Evolutionary conservation across 2,888 invertebrate genomes (phyloP), one percentile per base, ranked within the genome.

Genomic region (Heliconius sara): DNA sequence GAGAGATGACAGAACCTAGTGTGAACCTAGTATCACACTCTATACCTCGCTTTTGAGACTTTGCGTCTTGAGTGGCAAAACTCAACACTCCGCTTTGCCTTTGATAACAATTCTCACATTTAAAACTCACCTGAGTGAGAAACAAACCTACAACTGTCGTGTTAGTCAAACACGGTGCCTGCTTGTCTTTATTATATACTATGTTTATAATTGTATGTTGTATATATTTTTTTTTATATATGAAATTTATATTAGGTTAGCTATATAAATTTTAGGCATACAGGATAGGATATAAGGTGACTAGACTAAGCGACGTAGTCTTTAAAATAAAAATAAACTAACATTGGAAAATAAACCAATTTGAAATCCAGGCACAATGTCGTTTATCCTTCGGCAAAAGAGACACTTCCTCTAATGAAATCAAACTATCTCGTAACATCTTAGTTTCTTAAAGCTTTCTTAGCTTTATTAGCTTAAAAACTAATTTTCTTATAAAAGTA

Each of bases 281-380:
- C 3, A 52, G 52, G 6, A 19, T 52, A 52, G 52, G 7, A 7
- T 19, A 52, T 19, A 52, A 52, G n/a, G 63, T 63, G 12, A n/a
- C n/a, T 60, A 67, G 34, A 34, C 22, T 19, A 22, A 67, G 34
- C 12, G 3, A 22, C 12, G 12, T 12, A 43, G 16, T 13, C 43
- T 70, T 43, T 25, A 70, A 47, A 70, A 43, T 16, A 43, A 70
- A 70, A 70, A 6, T 22, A 19, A 25, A 85, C 88, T 89, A 80
- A 92, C 91, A 90, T 81, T 92, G 90, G 5, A 88, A 0, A 0
- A 88, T 84, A 12, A 90, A 83, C 22, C 83, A 83, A 76, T 84
- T 84, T 3, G 88, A 82, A 25, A 91, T 86, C 77, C 86, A 87
- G 0, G 79, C 22, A 78, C 89, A 90, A 82, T 83, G 85, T 0